These are phyloP conservation scores for Volucella inanis DNA, from an alignment of 2,888 invertebrate species.

Conservation along the genomic window DNA sequence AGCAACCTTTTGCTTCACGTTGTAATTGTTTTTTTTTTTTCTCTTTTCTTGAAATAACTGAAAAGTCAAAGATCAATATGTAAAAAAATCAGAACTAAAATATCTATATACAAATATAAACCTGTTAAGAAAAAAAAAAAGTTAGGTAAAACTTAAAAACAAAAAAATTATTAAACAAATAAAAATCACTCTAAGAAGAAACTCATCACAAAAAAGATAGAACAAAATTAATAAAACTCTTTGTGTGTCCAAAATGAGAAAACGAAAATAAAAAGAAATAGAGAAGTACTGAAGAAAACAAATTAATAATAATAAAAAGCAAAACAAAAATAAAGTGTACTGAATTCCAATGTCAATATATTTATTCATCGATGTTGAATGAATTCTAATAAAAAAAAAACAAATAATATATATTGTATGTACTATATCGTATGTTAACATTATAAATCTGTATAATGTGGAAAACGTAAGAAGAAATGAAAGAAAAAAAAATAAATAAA, in stretches of 20 bases:
- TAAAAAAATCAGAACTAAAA: slow-evolving; percentile 26
- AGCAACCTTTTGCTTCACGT: slow-evolving; percentile 34
- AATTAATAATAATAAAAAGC: slow-evolving; percentile 29
- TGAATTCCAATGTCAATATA: slow-evolving; percentile 71
- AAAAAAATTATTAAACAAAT: background rate
- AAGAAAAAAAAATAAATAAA: slow-evolving; percentile 30
- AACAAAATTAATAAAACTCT: slow-evolving; percentile 17
- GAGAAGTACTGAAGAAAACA: background rate
- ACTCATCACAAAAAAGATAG: slow-evolving; percentile 25
- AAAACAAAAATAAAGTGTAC: slow-evolving; percentile 63
- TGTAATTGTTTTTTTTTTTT: slow-evolving; percentile 26
- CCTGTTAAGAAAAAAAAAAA: slow-evolving; percentile 40
- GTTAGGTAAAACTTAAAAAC: slow-evolving; percentile 3
- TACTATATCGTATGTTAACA: slow-evolving; percentile 55
- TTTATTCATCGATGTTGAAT: slow-evolving; percentile 71
- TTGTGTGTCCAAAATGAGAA: slow-evolving; percentile 50
- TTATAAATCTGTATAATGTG: slow-evolving; percentile 20
- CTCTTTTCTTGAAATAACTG: background rate
- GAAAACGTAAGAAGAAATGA: slow-evolving; percentile 37
- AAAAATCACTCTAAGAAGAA: background rate
- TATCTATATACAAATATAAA: slow-evolving; percentile 25
- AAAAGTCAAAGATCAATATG: slow-evolving; percentile 29
- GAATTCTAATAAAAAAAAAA: slow-evolving; percentile 28
- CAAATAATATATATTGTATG: slow-evolving; percentile 35
- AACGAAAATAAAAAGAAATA: slow-evolving; percentile 2